Percentiles rank a stretch among this genome's conserved stretches.
Evolutionary conservation across 2,888 invertebrate genomes (phyloP).

Genomic region (Pyralis farinalis): DNA sequence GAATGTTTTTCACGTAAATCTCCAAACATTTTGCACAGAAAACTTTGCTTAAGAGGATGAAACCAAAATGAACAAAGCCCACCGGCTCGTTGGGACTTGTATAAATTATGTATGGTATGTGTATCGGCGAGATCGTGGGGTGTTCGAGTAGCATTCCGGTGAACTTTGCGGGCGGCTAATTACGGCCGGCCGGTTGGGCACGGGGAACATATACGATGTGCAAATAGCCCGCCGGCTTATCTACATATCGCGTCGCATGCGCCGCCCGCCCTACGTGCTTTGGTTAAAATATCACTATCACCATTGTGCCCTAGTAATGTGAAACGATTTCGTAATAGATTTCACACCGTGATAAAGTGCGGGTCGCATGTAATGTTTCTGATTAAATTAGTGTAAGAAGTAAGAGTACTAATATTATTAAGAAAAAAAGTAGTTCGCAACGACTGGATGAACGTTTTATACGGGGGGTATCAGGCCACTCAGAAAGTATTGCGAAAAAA

Average conservation of each 20-base stretch:
- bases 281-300: constrained; percentile 22
- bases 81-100: constrained; percentile 28
- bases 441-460: too few species aligned
- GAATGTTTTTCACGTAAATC: constrained; percentile 16
- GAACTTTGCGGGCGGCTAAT: constrained; percentile 67
- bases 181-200: constrained; percentile 39
- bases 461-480: too few species aligned
- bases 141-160: constrained; percentile 50
- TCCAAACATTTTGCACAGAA: constrained; percentile 15
- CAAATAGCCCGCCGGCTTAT: constrained; percentile 57
- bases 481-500: too few species aligned
- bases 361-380: too few species aligned
- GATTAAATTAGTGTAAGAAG: too few species aligned
- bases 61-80: constrained; percentile 32
- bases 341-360: neutral
- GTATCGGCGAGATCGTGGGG: constrained; percentile 33
- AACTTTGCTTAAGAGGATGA: constrained; percentile 23
- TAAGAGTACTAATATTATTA: too few species aligned
- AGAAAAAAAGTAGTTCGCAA: too few species aligned
- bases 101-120: constrained; percentile 38
- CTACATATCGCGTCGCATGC: constrained; percentile 35
- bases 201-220: constrained; percentile 47
- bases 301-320: neutral
- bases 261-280: constrained; percentile 21
- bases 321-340: constrained; percentile 11